Base-by-base conservation (phyloP, 2,113 vertebrate genomes). In the Thalassarche chlororhynchos region DNA sequence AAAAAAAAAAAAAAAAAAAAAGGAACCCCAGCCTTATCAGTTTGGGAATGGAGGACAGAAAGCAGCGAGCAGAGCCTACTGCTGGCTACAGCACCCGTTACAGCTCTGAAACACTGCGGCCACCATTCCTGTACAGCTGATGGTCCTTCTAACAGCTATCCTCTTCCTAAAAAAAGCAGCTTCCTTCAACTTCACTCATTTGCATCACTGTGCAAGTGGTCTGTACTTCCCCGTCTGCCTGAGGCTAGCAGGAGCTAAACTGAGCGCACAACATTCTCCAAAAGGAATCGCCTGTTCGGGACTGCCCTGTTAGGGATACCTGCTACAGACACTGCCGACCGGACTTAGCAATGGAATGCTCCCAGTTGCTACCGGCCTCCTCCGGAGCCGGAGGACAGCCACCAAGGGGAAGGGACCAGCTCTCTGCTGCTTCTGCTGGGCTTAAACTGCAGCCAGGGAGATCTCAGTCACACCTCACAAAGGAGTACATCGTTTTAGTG, bases 231-330 rank as follows among this genome's bases (percentile, higher is more conserved):
- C 38, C 18, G 54, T 31, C 71, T 16, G 31, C 23, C 74, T 24
- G 42, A 38, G 23, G 61, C 4, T 17, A 49, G 28, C n/a, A 26
- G 61, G 61, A 66, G 23, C 44, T 11, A 14, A 57, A 40, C 34
- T 5, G 38, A 62, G 46, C 0, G 7, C 13, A 21, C 28, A 14
- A 13, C 1, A 28, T 5, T 9, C 23, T 11, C 17, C 4, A 0
- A 44, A 36, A 28, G 23, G 38, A 44, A 72, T 10, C 2, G 5
- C 47, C 32, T 8, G 29, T 10, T 28, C 1, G 6, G 17, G 54
- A 26, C 44, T 20, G 32, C 31, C n/a, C 29, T 16, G 52, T 75
- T 32, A 26, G 3, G 2, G 47, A 25, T 17, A 12, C 38, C 38
- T 2, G 2, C 26, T 25, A 16, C 13, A 10, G 52, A 6, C 18